phyloP scores from a whole-genome alignment of 1,140 invertebrate genomes.

The Diachasma alloeum region DNA sequence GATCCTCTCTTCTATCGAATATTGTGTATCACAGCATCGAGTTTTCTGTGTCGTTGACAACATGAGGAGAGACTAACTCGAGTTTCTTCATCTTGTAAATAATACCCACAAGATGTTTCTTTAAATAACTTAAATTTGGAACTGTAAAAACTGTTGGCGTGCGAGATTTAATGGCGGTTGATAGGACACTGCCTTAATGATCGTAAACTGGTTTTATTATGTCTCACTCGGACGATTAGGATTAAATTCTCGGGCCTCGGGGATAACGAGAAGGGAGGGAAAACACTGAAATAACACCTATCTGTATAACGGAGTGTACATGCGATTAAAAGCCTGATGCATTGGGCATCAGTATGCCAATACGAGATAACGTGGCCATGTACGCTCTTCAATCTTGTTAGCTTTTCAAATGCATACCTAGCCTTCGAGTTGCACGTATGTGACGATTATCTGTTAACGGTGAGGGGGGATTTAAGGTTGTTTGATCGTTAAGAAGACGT shows the following conservation, averaged over 20 bases:
- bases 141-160: neutral
- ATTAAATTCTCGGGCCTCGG: neutral
- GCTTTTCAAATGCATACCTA: neutral
- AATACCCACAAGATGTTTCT: neutral
- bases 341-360: neutral
- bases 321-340: neutral
- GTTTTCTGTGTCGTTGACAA: neutral
- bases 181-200: neutral
- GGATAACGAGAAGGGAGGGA: neutral
- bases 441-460: neutral
- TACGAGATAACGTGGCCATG: neutral
- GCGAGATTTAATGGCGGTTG: neutral
- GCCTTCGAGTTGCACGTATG: neutral
- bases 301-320: neutral
- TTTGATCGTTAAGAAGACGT: neutral
- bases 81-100: neutral
- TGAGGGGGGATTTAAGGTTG: neutral
- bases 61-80: neutral
- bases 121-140: neutral
- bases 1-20: neutral
- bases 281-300: neutral
- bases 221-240: neutral
- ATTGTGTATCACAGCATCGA: neutral
- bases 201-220: constrained; percentile 10
- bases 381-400: neutral